Evolutionary conservation across 2,113 vertebrate species (phyloP).

Genomic region (Orthonyx spaldingii): DNA sequence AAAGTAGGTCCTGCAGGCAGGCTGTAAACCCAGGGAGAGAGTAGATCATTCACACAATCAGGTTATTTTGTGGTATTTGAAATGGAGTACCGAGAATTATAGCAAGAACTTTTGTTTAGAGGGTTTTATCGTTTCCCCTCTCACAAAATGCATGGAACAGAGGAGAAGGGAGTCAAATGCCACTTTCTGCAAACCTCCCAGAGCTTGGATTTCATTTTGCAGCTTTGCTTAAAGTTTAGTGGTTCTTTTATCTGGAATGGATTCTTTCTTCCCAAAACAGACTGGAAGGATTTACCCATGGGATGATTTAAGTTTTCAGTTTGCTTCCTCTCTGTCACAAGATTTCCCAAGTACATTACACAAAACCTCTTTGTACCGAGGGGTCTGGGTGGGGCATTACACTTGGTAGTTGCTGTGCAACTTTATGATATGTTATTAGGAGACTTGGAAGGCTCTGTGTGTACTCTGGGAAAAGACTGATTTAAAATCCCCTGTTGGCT

Average conservation of each 20-base stretch:
- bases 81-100: neutral
- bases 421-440: slow-evolving; percentile 5
- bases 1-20: neutral
- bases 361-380: slow-evolving; percentile 45
- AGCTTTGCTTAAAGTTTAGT: neutral
- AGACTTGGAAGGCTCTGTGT: neutral
- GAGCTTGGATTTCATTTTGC: neutral
- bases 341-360: slow-evolving; percentile 37
- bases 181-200: neutral
- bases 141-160: neutral
- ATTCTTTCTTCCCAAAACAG: neutral
- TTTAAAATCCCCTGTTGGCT: slow-evolving; percentile 10
- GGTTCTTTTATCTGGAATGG: neutral
- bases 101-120: neutral
- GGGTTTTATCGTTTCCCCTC: neutral
- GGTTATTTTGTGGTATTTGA: neutral
- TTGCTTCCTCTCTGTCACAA: slow-evolving; percentile 50
- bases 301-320: slow-evolving; percentile 24
- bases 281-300: slow-evolving; percentile 18
- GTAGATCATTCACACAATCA: neutral
- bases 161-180: neutral
- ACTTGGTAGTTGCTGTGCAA: slow-evolving; percentile 1
- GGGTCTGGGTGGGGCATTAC: slow-evolving; percentile 18
- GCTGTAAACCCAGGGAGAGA: neutral
- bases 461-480: slow-evolving; percentile 13